Evolutionary conservation across 1,140 invertebrate genomes (phyloP).

Genomic region (Alviniconcha marisindica): DNA sequence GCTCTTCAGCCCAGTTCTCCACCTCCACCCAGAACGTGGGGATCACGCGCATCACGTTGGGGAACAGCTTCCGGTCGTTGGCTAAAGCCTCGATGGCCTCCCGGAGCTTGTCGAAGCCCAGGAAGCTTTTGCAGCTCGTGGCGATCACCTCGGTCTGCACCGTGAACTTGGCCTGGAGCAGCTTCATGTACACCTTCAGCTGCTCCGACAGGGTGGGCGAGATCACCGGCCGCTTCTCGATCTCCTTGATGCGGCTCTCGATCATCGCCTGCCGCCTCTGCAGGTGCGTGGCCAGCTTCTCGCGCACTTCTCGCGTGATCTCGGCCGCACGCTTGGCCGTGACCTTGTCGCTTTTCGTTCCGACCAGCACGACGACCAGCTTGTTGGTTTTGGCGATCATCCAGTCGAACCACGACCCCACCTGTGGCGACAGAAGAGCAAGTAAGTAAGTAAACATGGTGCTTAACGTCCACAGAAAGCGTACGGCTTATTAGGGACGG

Average conservation of each 20-base stretch:
- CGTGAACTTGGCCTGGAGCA: constrained; percentile 62
- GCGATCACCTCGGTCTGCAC: constrained; percentile 66
- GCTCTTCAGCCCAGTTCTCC: constrained; percentile 69
- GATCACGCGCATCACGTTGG: constrained; percentile 66
- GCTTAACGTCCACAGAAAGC: too few species aligned
- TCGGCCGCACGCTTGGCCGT: constrained; percentile 37
- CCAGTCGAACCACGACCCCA: constrained; percentile 73
- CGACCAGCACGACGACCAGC: constrained; percentile 66
- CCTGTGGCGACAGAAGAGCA: neutral
- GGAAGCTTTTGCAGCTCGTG: constrained; percentile 60
- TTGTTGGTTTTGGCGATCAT: constrained; percentile 72
- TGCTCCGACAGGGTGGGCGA: constrained; percentile 70
- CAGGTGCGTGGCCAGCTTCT: constrained; percentile 46
- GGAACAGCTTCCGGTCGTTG: constrained; percentile 65
- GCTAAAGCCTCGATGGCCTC: constrained; percentile 61
- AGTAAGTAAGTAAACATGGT: too few species aligned
- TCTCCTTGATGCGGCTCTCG: constrained; percentile 63
- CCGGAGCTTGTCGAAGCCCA: constrained; percentile 63
- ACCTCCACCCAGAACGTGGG: constrained; percentile 73
- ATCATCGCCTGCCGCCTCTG: constrained; percentile 54
- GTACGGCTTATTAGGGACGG: too few species aligned
- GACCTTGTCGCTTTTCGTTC: constrained; percentile 68
- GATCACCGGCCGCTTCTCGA: constrained; percentile 63
- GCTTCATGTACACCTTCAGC: constrained; percentile 64
- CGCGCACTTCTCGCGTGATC: constrained; percentile 58